Percentiles rank a stretch among this genome's conserved stretches.
phyloP scores from a whole-genome alignment of 2,113 vertebrate genomes.

The Rhinoptilus africanus region DNA sequence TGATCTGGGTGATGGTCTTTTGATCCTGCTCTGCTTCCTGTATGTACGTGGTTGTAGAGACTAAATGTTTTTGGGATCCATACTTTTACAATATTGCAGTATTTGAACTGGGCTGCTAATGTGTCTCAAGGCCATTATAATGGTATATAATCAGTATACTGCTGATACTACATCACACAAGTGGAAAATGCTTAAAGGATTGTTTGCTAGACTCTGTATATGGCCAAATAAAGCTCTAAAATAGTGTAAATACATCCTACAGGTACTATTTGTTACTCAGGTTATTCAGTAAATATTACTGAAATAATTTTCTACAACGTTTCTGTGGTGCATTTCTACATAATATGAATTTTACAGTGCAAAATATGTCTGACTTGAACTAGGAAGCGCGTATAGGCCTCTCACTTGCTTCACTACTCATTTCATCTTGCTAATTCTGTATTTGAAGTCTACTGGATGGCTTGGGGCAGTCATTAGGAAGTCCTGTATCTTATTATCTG shows the following conservation, averaged over 20 bases:
- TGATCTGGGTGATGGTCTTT: background rate
- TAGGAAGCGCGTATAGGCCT: background rate
- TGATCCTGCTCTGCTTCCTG: fast-evolving
- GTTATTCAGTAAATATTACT: background rate
- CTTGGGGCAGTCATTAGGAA: background rate
- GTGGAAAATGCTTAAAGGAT: background rate
- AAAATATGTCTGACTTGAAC: background rate
- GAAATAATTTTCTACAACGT: background rate
- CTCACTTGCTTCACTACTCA: background rate
- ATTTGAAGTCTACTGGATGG: background rate
- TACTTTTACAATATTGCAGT: background rate
- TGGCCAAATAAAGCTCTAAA: background rate
- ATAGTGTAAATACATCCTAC: background rate
- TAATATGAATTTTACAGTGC: background rate
- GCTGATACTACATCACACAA: no score
- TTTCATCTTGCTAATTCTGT: background rate
- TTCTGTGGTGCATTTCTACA: background rate
- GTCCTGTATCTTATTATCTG: background rate
- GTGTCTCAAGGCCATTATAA: background rate
- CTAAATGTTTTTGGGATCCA: background rate
- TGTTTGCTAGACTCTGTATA: background rate
- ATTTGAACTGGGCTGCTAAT: background rate
- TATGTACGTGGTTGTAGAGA: background rate
- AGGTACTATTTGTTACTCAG: background rate
- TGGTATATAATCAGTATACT: no score